Conservation (phyloP, 2,888 invertebrate genomes). For the Pristionchus entomophagus region DNA sequence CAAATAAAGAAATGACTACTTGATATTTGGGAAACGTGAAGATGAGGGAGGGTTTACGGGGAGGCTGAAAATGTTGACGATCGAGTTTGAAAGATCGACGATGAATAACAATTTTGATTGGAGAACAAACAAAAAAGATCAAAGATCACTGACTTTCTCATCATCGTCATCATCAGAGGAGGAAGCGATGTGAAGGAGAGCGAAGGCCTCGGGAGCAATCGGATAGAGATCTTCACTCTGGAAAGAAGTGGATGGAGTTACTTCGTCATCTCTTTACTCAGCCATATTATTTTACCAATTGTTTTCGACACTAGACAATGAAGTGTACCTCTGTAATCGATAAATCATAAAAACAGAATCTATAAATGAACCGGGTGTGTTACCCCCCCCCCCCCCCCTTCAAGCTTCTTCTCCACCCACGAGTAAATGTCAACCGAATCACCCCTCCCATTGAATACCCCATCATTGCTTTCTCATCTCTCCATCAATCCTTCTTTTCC, state of each 20-base stretch:
- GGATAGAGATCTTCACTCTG: conserved; percentile 1
- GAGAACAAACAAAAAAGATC: too few relatives aligned
- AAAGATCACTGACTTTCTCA: conserved; percentile 2
- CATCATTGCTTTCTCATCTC: background rate
- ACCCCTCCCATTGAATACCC: background rate
- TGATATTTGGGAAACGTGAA: background rate
- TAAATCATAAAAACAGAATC: too few relatives aligned
- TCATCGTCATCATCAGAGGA: background rate
- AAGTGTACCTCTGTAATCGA: background rate
- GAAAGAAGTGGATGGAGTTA: background rate
- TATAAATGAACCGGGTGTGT: too few relatives aligned
- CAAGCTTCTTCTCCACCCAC: background rate
- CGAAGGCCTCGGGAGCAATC: background rate
- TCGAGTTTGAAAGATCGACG: background rate
- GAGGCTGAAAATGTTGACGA: conserved; percentile 15
- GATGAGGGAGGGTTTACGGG: conserved; percentile 7
- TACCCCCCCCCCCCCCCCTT: too few relatives aligned
- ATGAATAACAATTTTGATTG: background rate
- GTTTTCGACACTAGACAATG: background rate
- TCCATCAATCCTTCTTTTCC: background rate
- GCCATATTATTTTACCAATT: background rate
- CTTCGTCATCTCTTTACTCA: background rate
- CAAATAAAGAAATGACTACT: background rate
- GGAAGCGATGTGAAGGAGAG: conserved; percentile 4
- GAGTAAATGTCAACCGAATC: background rate